Evolutionary conservation across 2,113 vertebrate species (phyloP).

Genomic region (Motacilla tschutschensis): DNA sequence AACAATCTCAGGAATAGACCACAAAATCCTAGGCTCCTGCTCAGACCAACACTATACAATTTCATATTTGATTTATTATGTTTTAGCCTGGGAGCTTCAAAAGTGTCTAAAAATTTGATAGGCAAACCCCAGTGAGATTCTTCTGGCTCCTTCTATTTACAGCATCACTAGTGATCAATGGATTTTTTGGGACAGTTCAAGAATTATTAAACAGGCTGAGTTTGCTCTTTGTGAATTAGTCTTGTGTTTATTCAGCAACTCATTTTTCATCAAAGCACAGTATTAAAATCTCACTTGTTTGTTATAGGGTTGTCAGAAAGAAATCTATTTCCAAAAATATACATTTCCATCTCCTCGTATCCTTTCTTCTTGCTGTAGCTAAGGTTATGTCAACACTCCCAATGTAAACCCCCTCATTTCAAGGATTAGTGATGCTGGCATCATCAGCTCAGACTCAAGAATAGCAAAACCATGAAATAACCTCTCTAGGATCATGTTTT

Average conservation of each 20-base stretch:
- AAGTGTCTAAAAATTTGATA: constrained; percentile 42
- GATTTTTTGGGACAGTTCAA: constrained; percentile 29
- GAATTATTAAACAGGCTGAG: constrained; percentile 34
- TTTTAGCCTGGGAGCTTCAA: constrained; percentile 44
- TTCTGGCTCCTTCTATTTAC: constrained; percentile 52
- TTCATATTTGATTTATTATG: constrained; percentile 52
- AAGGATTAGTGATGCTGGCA: constrained; percentile 29
- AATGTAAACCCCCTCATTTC: constrained; percentile 28
- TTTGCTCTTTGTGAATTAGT: constrained; percentile 56
- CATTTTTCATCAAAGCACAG: constrained; percentile 27
- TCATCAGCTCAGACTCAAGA: neutral
- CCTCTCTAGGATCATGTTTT: neutral
- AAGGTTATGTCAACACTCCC: constrained; percentile 38
- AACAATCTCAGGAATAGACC: neutral
- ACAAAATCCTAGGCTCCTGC: constrained; percentile 11
- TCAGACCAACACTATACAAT: neutral
- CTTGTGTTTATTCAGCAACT: constrained; percentile 56
- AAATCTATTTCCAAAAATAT: constrained; percentile 57
- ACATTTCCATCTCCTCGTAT: constrained; percentile 25
- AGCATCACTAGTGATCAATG: constrained; percentile 14
- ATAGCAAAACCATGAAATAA: constrained; percentile 14
- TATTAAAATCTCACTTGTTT: constrained; percentile 53
- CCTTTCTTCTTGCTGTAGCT: constrained; percentile 8
- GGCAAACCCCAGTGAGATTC: constrained; percentile 47
- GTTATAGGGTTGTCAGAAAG: constrained; percentile 49